These are phyloP conservation scores for Eristalis tenax DNA, from an alignment of 2,888 invertebrate species.

Conservation along the genomic window DNA sequence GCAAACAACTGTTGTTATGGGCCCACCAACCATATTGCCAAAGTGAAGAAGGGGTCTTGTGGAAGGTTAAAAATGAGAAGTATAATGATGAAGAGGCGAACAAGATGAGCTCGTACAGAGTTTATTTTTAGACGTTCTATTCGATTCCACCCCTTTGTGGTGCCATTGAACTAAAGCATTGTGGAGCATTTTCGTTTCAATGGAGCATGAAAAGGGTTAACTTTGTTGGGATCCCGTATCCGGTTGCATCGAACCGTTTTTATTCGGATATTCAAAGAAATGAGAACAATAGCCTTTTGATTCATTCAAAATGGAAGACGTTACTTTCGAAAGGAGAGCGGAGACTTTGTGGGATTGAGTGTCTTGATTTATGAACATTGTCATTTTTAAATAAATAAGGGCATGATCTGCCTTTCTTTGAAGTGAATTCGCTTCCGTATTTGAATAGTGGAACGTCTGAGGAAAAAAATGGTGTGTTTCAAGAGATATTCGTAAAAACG, in stretches of 20 bases:
- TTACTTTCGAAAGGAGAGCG: background rate
- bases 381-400: background rate
- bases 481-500: too few relatives aligned
- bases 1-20: background rate
- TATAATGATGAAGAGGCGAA: background rate
- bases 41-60: background rate
- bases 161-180: conserved; percentile 4
- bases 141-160: background rate
- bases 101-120: background rate
- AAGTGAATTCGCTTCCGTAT: background rate
- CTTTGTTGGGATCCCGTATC: background rate
- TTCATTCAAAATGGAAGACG: background rate
- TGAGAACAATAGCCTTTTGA: background rate
- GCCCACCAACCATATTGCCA: background rate
- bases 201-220: background rate
- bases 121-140: background rate
- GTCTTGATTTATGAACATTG: background rate
- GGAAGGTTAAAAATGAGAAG: background rate
- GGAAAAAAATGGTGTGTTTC: too few relatives aligned
- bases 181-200: conserved; percentile 12
- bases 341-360: background rate
- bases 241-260: background rate
- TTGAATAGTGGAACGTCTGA: background rate
- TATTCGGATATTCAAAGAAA: background rate
- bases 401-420: background rate